These are phyloP conservation scores for Galagoides demidoff DNA, from an alignment of 2,797 vertebrate genomes.

Conservation along the genomic window DNA sequence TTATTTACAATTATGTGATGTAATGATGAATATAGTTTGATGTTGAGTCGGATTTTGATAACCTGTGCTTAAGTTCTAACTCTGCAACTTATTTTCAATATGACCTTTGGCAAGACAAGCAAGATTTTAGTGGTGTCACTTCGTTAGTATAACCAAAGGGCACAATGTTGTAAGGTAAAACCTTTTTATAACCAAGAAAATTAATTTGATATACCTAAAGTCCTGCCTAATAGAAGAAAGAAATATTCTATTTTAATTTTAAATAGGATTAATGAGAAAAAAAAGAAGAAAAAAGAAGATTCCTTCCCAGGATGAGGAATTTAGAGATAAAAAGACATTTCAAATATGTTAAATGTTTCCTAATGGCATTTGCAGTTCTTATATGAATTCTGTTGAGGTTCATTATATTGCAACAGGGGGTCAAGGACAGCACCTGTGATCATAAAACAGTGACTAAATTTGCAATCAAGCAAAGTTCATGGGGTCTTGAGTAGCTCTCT, in stretches of 20 bases:
- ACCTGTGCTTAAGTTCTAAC: not conserved
- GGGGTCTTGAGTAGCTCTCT: not conserved
- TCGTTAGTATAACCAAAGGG: not conserved
- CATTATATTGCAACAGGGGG: not conserved
- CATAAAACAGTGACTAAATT: slow-evolving; percentile 49
- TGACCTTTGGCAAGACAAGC: slow-evolving; percentile 8
- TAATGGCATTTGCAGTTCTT: slow-evolving; percentile 22
- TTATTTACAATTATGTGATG: not conserved
- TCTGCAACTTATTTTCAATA: not conserved
- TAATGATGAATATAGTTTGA: not conserved
- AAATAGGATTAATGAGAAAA: not conserved
- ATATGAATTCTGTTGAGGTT: not conserved
- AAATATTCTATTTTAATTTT: slow-evolving; percentile 24
- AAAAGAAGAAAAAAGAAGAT: not conserved
- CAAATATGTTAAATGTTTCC: slow-evolving; percentile 33
- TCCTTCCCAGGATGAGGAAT: not conserved
- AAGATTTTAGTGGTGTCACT: not conserved
- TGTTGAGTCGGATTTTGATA: not conserved
- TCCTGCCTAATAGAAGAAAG: not conserved
- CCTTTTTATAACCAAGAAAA: slow-evolving; percentile 27
- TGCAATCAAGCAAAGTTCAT: not conserved
- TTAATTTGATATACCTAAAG: slow-evolving; percentile 2
- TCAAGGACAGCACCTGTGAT: slow-evolving; percentile 35
- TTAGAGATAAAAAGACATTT: slow-evolving; percentile 28
- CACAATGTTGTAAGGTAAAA: slow-evolving; percentile 15